Conservation (phyloP, 2,888 invertebrate genomes). For the Eupithecia vulgata region DNA sequence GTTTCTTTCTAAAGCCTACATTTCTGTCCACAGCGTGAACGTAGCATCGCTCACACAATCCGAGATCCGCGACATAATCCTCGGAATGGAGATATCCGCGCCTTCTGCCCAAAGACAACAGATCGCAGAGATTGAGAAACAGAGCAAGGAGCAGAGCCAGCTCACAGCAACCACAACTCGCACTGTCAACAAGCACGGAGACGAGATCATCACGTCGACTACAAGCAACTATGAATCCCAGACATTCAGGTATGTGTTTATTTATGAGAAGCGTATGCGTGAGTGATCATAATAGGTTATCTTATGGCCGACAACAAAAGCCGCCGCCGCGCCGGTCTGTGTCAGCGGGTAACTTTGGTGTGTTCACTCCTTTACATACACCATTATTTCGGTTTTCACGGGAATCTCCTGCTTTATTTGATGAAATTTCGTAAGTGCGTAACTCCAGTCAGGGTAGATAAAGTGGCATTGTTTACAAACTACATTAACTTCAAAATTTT, state of each 20-base stretch:
- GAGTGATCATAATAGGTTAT: too few relatives aligned
- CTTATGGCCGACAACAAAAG: too few relatives aligned
- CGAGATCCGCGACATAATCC: slow-evolving; percentile 99
- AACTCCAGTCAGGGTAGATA: too few relatives aligned
- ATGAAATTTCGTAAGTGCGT: not conserved
- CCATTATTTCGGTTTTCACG: not conserved
- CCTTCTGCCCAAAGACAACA: slow-evolving; percentile 99
- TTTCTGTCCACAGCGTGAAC: slow-evolving; percentile 88
- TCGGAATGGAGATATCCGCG: slow-evolving; percentile 99
- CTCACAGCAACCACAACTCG: slow-evolving; percentile 99
- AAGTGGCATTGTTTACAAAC: too few relatives aligned
- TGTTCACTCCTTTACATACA: not conserved
- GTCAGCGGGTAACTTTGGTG: not conserved
- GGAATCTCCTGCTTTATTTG: not conserved
- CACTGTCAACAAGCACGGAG: slow-evolving; percentile 99
- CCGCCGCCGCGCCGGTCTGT: not conserved
- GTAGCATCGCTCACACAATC: slow-evolving; percentile 99
- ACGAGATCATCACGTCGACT: slow-evolving; percentile 99
- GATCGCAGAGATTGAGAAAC: slow-evolving; percentile 99
- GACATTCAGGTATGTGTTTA: slow-evolving; percentile 88
- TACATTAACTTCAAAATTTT: too few relatives aligned
- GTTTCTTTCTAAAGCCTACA: not conserved
- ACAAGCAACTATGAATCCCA: slow-evolving; percentile 99
- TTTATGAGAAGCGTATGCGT: not conserved
- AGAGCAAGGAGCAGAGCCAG: slow-evolving; percentile 99